Conservation (phyloP, 1,140 invertebrate species). For the Babylonia areolata region DNA sequence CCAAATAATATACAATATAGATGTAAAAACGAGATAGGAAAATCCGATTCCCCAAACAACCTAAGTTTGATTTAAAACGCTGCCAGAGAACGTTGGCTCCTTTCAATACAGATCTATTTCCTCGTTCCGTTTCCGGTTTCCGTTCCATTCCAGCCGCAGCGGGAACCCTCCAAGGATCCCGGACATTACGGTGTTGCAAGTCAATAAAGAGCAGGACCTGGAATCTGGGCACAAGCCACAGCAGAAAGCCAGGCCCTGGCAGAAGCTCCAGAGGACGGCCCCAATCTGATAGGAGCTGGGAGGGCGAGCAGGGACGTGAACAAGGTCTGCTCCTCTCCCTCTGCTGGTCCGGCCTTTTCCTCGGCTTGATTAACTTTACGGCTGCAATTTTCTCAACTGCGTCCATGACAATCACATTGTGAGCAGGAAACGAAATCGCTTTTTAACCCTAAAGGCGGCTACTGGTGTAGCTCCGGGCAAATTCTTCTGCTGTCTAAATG, state of each 20-base stretch:
- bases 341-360: background rate
- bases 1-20: too few species aligned
- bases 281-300: too few species aligned
- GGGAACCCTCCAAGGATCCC: background rate
- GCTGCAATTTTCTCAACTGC: background rate
- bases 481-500: background rate
- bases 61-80: too few species aligned
- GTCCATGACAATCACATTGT: constrained; percentile 8
- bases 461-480: background rate
- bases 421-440: background rate
- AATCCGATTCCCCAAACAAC: too few species aligned
- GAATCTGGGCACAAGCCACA: background rate
- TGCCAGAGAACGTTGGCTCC: too few species aligned
- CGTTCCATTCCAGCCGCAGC: background rate
- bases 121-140: background rate
- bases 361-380: background rate
- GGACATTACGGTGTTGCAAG: background rate
- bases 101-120: background rate
- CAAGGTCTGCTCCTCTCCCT: background rate
- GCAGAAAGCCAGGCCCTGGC: background rate
- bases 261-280: too few species aligned
- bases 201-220: background rate
- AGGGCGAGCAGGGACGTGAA: background rate
- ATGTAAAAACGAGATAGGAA: too few species aligned
- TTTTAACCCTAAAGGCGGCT: background rate